Base-by-base conservation (phyloP, 2,888 invertebrate species). In the Automeris io region DNA sequence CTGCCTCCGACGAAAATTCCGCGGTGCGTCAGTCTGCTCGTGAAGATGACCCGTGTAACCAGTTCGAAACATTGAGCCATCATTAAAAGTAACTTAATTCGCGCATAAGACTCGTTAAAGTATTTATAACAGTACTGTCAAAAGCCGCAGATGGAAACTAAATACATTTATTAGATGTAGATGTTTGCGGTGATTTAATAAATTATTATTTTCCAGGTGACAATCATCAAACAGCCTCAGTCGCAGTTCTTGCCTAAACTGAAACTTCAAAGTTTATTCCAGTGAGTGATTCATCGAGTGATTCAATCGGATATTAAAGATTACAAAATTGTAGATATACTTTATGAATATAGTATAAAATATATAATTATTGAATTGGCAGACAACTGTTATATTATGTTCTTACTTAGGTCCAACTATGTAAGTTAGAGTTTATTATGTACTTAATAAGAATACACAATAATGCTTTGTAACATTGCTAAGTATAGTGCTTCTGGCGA, bases 221-320 rank as follows among this genome's bases (percentile, higher is more conserved):
- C 73, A 56, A 73, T 78, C 23, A 63, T 69, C 33, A 80, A 76
- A 53, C 70, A 70, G 16, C 57, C 68, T 35, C 65, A 70, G 47
- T 64, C 75, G 6, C 75, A 72, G 42, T 81, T 72, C 56, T 57
- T 79, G 52, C 80, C 83, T 37, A 86, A 83, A 54, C 46, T 86
- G 51, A 82, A 77, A 70, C 69, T 85, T 52, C 74, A 79, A 57
- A 81, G 78, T 67, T 64, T 85, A 60, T 85, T 86, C 61, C 78
- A 83, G 69, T 85, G 76, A 82, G 11, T 2, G 12, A 24, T 24
- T 11, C 19, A 5, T 6, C 19, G 6, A 29, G 29, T 29, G 29
- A 16, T 29, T 29, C 29, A 16, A 16, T 16, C 16, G 29, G 29
- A 29, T 29, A 16, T 16, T 29, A 26, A 13, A 29, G 16, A 29